Conservation (phyloP, 2,888 invertebrate genomes). For the Fragum whitleyi region DNA sequence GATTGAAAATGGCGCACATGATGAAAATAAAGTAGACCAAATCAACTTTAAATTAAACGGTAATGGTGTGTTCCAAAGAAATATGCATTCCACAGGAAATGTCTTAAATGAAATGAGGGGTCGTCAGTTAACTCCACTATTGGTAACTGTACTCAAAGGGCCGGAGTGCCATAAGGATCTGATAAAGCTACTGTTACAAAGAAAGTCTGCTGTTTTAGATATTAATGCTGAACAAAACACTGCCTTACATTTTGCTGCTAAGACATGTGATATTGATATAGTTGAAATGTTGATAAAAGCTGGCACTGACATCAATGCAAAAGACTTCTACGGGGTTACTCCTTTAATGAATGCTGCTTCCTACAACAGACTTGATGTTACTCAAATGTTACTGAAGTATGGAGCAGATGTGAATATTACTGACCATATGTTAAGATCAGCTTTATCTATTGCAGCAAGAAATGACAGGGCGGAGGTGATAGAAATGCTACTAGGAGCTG, state of each 20-base stretch:
- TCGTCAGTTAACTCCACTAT: conserved; percentile 38
- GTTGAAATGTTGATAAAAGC: conserved; percentile 50
- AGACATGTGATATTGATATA: conserved; percentile 38
- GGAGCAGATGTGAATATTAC: conserved; percentile 52
- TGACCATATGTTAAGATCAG: conserved; percentile 41
- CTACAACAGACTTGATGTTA: conserved; percentile 49
- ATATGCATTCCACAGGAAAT: not conserved
- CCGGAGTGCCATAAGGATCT: conserved; percentile 37
- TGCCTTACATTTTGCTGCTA: conserved; percentile 54
- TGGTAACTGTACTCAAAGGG: conserved; percentile 47
- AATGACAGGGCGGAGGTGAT: conserved; percentile 45
- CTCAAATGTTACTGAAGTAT: conserved; percentile 40
- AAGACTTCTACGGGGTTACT: conserved; percentile 53
- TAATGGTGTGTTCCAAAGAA: not conserved
- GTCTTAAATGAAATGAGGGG: not conserved
- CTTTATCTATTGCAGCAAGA: conserved; percentile 57
- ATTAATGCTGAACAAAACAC: conserved; percentile 51
- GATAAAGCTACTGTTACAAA: conserved; percentile 45
- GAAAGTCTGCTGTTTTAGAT: conserved; percentile 53
- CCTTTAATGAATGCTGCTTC: conserved; percentile 54
- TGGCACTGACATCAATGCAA: conserved; percentile 44
- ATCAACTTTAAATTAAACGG: not conserved
- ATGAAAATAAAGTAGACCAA: conserved; percentile 14
- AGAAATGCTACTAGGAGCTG: conserved; percentile 45
- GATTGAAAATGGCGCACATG: conserved; percentile 47